Conservation (phyloP, 2,113 vertebrate genomes). For the Ceyx cyanopectus region DNA sequence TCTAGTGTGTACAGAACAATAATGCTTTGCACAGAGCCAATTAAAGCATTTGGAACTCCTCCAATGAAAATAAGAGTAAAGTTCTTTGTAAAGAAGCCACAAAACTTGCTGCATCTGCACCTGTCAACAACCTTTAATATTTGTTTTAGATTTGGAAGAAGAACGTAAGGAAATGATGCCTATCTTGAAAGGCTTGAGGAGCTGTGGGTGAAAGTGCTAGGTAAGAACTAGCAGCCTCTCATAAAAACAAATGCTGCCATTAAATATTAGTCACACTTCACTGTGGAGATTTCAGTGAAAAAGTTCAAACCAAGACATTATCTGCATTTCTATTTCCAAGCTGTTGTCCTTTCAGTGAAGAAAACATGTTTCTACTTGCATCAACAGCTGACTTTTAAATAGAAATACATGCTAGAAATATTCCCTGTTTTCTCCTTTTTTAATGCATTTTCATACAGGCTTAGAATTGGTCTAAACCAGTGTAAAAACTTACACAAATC, state of each 20-base stretch:
- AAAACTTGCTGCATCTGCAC: neutral
- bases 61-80: neutral
- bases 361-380: neutral
- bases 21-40: neutral
- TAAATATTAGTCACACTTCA: neutral
- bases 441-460: neutral
- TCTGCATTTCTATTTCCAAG: neutral
- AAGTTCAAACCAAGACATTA: neutral
- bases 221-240: neutral
- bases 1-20: neutral
- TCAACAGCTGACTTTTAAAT: neutral
- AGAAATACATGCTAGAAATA: neutral
- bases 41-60: neutral
- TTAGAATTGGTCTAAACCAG: neutral
- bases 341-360: neutral
- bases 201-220: neutral
- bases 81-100: neutral
- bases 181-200: neutral
- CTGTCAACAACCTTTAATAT: neutral
- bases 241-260: neutral
- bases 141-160: neutral
- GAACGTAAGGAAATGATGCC: rapidly evolving
- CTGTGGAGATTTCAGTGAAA: neutral
- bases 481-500: neutral
- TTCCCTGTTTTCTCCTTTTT: neutral